A percentile compares a stretch with the other conserved stretches of the same genome.
Conservation (phyloP, 1,140 invertebrate species). For the Dendrolimus kikuchii region DNA sequence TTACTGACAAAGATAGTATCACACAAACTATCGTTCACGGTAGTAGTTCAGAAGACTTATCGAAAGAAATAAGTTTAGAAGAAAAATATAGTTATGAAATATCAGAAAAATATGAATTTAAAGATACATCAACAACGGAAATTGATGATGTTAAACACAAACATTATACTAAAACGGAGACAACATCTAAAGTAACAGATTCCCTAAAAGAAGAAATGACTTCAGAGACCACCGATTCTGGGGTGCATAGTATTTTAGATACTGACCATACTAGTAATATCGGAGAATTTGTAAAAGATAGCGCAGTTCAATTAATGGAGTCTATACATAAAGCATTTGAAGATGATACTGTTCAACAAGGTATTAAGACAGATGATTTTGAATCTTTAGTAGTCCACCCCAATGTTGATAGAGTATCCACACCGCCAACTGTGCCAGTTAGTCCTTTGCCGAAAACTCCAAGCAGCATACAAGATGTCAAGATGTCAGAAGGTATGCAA, state of each 20-base stretch:
- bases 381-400: constrained; percentile 29
- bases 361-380: constrained; percentile 50
- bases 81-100: constrained; percentile 63
- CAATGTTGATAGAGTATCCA: constrained; percentile 57
- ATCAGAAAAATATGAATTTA: constrained; percentile 41
- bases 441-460: constrained; percentile 68
- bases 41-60: constrained; percentile 59
- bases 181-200: constrained; percentile 5
- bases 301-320: constrained; percentile 35
- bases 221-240: constrained; percentile 33
- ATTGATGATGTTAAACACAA: not conserved
- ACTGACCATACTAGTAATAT: constrained; percentile 11
- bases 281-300: constrained; percentile 20
- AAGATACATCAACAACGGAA: not conserved
- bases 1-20: constrained; percentile 28
- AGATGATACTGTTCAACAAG: constrained; percentile 51
- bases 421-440: constrained; percentile 73
- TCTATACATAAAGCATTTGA: constrained; percentile 52
- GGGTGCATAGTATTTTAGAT: constrained; percentile 28
- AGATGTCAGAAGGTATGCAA: constrained; percentile 56
- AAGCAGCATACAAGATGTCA: constrained; percentile 51
- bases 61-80: constrained; percentile 55
- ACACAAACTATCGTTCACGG: constrained; percentile 21
- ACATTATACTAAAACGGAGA: constrained; percentile 5
- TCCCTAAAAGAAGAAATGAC: constrained; percentile 29